These are phyloP conservation scores for Orchestia grillus DNA, from an alignment of 1,140 invertebrate genomes.

Conservation along the genomic window DNA sequence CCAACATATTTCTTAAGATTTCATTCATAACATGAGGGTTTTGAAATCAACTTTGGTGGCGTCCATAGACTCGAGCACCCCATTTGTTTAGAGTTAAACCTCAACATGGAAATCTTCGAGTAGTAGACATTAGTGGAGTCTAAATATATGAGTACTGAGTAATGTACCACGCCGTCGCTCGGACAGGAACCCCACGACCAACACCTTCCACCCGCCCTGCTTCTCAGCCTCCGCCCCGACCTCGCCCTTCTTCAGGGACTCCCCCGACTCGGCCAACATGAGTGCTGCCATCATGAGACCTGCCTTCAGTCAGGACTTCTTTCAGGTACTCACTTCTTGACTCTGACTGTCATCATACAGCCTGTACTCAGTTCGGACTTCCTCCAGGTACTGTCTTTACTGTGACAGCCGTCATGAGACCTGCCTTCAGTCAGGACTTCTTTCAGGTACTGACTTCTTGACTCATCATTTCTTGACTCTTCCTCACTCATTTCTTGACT, in stretches of 20 bases:
- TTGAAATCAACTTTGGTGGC: no score
- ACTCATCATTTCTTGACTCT: no score
- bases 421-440: slow-evolving; percentile 61
- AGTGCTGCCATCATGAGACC: slow-evolving; percentile 64
- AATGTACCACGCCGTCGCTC: no score
- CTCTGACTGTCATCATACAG: background rate
- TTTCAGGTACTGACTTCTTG: slow-evolving; percentile 59
- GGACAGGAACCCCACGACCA: background rate
- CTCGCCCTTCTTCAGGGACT: slow-evolving; percentile 65
- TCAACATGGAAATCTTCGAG: no score
- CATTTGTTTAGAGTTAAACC: no score
- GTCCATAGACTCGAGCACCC: no score
- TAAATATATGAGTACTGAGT: no score
- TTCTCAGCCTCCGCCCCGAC: slow-evolving; percentile 58
- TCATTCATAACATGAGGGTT: no score
- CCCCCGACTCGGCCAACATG: slow-evolving; percentile 62
- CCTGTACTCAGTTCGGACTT: slow-evolving; percentile 59
- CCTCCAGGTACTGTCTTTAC: slow-evolving; percentile 62
- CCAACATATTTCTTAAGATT: no score
- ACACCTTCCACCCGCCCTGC: slow-evolving; percentile 14
- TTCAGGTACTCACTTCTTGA: slow-evolving; percentile 59
- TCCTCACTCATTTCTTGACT: background rate
- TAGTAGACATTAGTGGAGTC: no score
- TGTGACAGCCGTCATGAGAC: slow-evolving; percentile 61
- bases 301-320: slow-evolving; percentile 61